Percentiles rank a stretch among this genome's conserved stretches.
phyloP scores from a whole-genome alignment of 1,140 invertebrate species.

The Papilio polytes region DNA sequence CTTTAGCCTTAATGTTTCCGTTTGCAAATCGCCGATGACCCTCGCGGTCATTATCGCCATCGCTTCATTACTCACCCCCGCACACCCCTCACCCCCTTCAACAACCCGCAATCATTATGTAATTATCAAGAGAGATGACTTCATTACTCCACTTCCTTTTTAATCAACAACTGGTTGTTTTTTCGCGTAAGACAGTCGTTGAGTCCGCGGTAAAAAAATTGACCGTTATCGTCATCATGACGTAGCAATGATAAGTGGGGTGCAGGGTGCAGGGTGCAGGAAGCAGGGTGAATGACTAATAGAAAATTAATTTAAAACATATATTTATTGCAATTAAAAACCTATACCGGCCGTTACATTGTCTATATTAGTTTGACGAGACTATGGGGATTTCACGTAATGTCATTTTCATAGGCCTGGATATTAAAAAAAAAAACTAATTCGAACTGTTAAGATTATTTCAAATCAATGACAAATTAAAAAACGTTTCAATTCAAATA shows the following conservation, averaged over 20 bases:
- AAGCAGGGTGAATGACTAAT: neutral
- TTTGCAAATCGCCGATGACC: constrained; percentile 18
- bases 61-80: neutral
- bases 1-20: constrained; percentile 15
- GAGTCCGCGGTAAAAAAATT: neutral
- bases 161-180: constrained; percentile 19
- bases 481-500: too few species aligned
- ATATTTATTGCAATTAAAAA: neutral
- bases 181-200: neutral
- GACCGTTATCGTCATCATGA: neutral
- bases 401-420: neutral
- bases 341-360: neutral
- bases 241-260: neutral
- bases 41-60: neutral
- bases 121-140: constrained; percentile 17
- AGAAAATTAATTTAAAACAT: constrained; percentile 14
- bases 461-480: too few species aligned
- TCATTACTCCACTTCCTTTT: constrained; percentile 23
- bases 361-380: neutral
- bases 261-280: neutral
- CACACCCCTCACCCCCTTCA: neutral
- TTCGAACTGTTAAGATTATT: too few species aligned
- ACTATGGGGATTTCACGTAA: neutral
- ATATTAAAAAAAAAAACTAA: neutral
- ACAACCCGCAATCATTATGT: constrained; percentile 14